phyloP scores from a whole-genome alignment of 2,888 invertebrate species.

The Clepsis dumicolana region DNA sequence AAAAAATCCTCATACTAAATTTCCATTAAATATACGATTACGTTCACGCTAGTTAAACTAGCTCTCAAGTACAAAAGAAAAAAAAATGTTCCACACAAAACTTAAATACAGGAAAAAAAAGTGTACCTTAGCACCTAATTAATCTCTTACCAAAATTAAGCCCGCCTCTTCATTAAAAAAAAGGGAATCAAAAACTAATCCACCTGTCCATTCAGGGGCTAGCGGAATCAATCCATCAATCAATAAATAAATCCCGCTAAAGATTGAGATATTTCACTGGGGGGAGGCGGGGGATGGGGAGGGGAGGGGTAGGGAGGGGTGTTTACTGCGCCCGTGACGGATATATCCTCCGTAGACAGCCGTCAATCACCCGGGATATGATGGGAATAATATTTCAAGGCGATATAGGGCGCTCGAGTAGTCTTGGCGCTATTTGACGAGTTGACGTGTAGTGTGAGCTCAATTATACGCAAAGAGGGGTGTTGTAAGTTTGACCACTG shows the following conservation, averaged over 20 bases:
- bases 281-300: slow-evolving; percentile 59
- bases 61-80: no score
- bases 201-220: slow-evolving; percentile 46
- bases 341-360: slow-evolving; percentile 82
- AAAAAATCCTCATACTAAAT: no score
- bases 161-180: slow-evolving; percentile 26
- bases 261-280: slow-evolving; percentile 83
- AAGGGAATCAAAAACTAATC: slow-evolving; percentile 43
- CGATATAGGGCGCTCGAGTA: slow-evolving; percentile 54
- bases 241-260: slow-evolving; percentile 82
- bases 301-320: slow-evolving; percentile 55
- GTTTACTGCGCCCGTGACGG: slow-evolving; percentile 79
- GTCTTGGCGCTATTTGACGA: slow-evolving; percentile 54
- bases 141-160: background rate
- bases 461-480: no score
- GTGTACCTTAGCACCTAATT: no score
- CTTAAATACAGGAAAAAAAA: no score
- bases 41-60: no score
- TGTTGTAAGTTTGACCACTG: no score
- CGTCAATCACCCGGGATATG: slow-evolving; percentile 82
- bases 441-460: slow-evolving; percentile 11
- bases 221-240: slow-evolving; percentile 80
- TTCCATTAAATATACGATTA: no score
- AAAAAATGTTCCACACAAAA: no score
- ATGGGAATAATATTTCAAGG: slow-evolving; percentile 82